Evolutionary conservation across 1,140 invertebrate species (phyloP).

Genomic region (Halesus radiatus): DNA sequence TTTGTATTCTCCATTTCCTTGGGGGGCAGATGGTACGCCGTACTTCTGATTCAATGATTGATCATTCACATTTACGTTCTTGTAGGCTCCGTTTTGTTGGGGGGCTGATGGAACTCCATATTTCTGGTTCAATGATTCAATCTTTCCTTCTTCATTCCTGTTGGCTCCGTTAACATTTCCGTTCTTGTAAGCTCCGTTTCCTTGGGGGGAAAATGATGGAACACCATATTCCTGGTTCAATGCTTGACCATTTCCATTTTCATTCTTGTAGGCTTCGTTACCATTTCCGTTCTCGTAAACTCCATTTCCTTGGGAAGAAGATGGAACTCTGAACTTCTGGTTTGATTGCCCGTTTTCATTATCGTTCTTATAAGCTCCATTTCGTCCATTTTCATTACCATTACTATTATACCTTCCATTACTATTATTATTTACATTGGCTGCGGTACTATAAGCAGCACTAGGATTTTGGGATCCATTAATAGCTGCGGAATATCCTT

Average conservation of each 20-base stretch:
- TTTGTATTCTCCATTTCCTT: slow-evolving; percentile 40
- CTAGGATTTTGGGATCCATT: slow-evolving; percentile 10
- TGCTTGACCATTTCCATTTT: neutral
- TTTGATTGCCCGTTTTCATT: slow-evolving; percentile 31
- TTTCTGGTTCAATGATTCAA: slow-evolving; percentile 25
- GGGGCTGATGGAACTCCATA: slow-evolving; percentile 30
- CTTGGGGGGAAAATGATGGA: neutral
- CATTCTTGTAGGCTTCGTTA: slow-evolving; percentile 44
- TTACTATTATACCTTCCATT: slow-evolving; percentile 21
- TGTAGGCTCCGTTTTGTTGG: slow-evolving; percentile 29
- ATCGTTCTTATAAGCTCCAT: neutral
- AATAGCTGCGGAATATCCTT: slow-evolving; percentile 43
- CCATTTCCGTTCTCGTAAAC: slow-evolving; percentile 11
- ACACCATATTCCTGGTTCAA: slow-evolving; percentile 23
- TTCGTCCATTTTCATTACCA: slow-evolving; percentile 38
- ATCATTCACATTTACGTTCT: slow-evolving; percentile 33
- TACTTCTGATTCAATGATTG: too few species aligned
- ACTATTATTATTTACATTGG: slow-evolving; percentile 31
- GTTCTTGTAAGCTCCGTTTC: slow-evolving; percentile 20
- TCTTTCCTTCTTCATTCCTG: slow-evolving; percentile 36
- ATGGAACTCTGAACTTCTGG: too few species aligned
- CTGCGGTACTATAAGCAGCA: slow-evolving; percentile 23
- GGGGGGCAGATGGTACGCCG: too few species aligned
- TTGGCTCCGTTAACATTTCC: slow-evolving; percentile 26
- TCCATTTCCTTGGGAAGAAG: neutral